These are phyloP conservation scores for Suillia variegata DNA, from an alignment of 2,888 invertebrate genomes.

Conservation along the genomic window DNA sequence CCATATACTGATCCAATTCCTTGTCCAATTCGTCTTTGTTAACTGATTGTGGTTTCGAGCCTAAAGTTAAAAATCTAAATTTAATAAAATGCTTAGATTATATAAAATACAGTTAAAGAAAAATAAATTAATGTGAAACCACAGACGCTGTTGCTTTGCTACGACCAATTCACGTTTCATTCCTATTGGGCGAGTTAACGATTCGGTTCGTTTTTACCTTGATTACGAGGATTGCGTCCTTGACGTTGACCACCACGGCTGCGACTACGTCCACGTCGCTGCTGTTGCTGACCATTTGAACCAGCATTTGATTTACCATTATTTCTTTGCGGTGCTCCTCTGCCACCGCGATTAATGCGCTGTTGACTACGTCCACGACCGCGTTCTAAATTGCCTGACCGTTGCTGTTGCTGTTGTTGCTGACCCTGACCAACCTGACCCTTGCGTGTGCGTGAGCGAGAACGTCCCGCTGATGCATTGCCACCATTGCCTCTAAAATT, in stretches of 20 bases:
- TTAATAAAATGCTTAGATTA: neutral
- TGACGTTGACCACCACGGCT: constrained; percentile 42
- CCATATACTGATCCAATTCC: constrained; percentile 77
- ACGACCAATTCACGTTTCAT: constrained; percentile 20
- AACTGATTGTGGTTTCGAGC: constrained; percentile 29
- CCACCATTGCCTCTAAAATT: constrained; percentile 39
- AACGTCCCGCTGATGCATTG: constrained; percentile 42
- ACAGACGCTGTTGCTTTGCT: constrained; percentile 3
- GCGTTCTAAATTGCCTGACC: constrained; percentile 30
- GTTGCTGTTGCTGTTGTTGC: constrained; percentile 28
- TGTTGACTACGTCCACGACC: constrained; percentile 48
- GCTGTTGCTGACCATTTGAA: constrained; percentile 37
- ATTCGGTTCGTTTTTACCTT: constrained; percentile 52
- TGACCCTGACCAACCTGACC: constrained; percentile 35
- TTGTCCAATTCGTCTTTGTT: constrained; percentile 70
- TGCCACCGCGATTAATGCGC: constrained; percentile 34
- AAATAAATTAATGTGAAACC: constrained; percentile 7
- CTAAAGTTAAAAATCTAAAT: constrained; percentile 13
- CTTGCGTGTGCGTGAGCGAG: constrained; percentile 48
- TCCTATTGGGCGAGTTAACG: no score
- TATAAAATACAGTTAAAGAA: neutral
- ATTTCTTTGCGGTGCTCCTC: constrained; percentile 28
- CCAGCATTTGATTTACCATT: constrained; percentile 40
- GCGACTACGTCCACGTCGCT: constrained; percentile 56
- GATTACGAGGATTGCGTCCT: constrained; percentile 35